phyloP scores from a whole-genome alignment of 2,888 invertebrate genomes.

The Clivina fossor region DNA sequence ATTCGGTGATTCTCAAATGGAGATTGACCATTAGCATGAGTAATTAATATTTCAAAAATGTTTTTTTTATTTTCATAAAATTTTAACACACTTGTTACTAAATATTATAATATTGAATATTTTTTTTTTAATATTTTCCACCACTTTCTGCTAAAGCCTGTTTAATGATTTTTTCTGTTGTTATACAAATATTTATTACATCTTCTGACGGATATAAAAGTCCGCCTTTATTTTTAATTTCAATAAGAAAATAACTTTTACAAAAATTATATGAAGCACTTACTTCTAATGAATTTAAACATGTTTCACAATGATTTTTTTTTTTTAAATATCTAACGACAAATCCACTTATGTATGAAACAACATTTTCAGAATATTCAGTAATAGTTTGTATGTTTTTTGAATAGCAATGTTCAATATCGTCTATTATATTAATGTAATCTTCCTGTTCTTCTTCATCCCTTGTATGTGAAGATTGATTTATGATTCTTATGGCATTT shows the following conservation, averaged over 20 bases:
- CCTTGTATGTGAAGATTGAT: neutral
- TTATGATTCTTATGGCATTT: constrained; percentile 4
- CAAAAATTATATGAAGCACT: constrained; percentile 16
- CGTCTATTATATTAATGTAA: neutral
- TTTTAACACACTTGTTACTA: constrained; percentile 19
- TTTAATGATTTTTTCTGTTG: constrained; percentile 19
- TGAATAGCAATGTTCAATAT: constrained; percentile 3
- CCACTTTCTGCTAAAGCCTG: constrained; percentile 23
- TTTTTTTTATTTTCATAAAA: constrained; percentile 9
- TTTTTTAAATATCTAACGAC: constrained; percentile 1
- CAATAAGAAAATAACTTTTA: constrained; percentile 7
- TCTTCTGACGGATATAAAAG: constrained; percentile 32
- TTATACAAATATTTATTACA: constrained; percentile 22
- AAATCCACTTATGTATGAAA: constrained; percentile 11
- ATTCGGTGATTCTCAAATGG: constrained; percentile 27
- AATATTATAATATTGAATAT: constrained; percentile 29
- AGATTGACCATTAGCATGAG: constrained; percentile 14
- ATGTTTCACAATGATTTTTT: constrained; percentile 18
- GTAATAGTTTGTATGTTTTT: neutral
- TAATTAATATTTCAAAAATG: constrained; percentile 19
- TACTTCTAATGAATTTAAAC: constrained; percentile 28
- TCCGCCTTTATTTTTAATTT: constrained; percentile 31
- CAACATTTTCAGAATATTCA: neutral
- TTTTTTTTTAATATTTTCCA: constrained; percentile 16
- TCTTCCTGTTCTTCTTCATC: neutral